Conservation (phyloP, 1,140 invertebrate genomes). For the Eciton burchellii region DNA sequence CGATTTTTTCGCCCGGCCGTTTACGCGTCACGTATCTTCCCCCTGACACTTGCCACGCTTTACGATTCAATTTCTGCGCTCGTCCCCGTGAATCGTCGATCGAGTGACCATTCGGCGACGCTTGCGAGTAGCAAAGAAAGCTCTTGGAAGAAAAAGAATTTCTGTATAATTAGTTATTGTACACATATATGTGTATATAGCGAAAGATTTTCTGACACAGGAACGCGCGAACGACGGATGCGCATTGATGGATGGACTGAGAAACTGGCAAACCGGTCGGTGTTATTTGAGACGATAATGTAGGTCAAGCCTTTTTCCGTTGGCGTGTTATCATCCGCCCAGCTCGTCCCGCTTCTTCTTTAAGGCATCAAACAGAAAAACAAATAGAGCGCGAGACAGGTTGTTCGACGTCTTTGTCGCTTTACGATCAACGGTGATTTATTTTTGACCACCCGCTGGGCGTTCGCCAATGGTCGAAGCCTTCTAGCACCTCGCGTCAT, state of each 20-base stretch:
- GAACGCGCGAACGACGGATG: too few relatives aligned
- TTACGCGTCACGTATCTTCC: conserved; percentile 30
- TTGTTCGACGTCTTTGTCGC: conserved; percentile 54
- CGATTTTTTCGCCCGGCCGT: conserved; percentile 22
- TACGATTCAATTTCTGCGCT: conserved; percentile 30
- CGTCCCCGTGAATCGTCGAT: background rate
- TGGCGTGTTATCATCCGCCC: conserved; percentile 10
- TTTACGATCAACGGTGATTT: conserved; percentile 74
- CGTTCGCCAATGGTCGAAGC: conserved; percentile 52
- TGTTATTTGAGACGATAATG: conserved; percentile 80
- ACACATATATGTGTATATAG: too few relatives aligned
- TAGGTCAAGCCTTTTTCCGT: conserved; percentile 72
- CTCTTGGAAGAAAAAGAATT: background rate
- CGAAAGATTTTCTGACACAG: conserved; percentile 14
- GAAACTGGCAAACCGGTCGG: conserved; percentile 49
- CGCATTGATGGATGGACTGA: conserved; percentile 8
- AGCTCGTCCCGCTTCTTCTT: conserved; percentile 28
- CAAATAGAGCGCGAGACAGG: conserved; percentile 25
- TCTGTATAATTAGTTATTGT: background rate
- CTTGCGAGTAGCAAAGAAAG: background rate
- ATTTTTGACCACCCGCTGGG: conserved; percentile 75
- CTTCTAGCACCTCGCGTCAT: conserved; percentile 55
- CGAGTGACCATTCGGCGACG: background rate
- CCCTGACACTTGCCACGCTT: conserved; percentile 12
- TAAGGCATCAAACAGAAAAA: conserved; percentile 32